Evolutionary conservation across 2,113 vertebrate species (phyloP), one percentile per base, ranked within the genome.

Genomic region (Patagioenas fasciata): DNA sequence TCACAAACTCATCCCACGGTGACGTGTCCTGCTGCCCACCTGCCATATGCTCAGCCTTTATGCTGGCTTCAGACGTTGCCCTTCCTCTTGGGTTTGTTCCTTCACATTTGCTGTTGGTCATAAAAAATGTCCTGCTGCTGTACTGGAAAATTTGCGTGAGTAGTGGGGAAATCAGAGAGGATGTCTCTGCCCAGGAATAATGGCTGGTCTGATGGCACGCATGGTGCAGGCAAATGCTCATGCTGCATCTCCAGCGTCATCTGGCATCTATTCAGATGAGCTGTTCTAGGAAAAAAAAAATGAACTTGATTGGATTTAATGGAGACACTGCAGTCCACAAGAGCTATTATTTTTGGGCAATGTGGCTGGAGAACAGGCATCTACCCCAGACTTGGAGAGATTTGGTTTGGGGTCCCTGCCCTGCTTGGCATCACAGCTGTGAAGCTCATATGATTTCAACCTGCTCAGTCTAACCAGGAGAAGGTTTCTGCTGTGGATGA

Each of bases 201-300:
- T 9, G 9, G 20, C 26, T 9, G 9, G 17, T 0, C 0, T 2
- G 6, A 6, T 5, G 12, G 24, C 11, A 57, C 1, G 1, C 4
- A 7, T 12, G 17, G 7, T 3, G 6, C 1, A 0, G n/a, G 12
- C 36, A 53, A 80, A 67, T 9, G 44, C 25, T 74, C 42, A 56
- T 31, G n/a, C 58, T 80, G n/a, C 40, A 44, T 21, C 36, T 77
- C 75, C 71, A 42, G 32, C 38, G 44, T 77, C 31, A 54, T 15
- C 19, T 82, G 36, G 10, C 1, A 0, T 48, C 47, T 56, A 34
- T 69, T 79, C 15, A 66, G 16, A 74, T 29, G 12, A 79, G 24
- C 23, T 57, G 3, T 69, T 91, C 56, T 23, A 44, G 70, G 57
- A 56, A 65, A 83, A 56, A 53, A 86, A 53, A 87, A 70, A 65